Base-by-base conservation (phyloP, 2,888 invertebrate genomes). In the Tetragonisca angustula region DNA sequence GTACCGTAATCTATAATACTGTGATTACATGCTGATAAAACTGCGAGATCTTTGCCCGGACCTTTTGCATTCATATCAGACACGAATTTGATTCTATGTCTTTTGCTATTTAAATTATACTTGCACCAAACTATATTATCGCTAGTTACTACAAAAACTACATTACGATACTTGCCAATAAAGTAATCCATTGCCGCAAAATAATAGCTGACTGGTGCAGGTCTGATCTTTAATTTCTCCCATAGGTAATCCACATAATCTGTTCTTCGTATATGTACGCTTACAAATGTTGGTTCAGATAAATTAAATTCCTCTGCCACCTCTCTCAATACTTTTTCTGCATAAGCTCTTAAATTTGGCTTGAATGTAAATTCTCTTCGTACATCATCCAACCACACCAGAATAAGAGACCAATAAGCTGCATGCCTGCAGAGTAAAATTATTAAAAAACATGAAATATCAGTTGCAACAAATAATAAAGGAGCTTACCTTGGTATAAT, bases 171-270 rank as follows among this genome's bases (percentile, higher is more conserved):
- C 88, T 94, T 95, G 70, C 88, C 90, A 36, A 90, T 86, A 85
- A 94, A 95, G 81, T 94, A 94, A 84, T 94, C 91, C 94, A 95
- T 95, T 52, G 95, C 95, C 19, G 91, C 88, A 9, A 92, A 88
- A 85, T 95, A 95, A 87, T 94, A 95, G 54, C 91, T 91, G 49
- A 92, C 88, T 52, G 94, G 94, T 6, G 94, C 95, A 4, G 94
- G 93, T 62, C 92, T 91, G 13, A 94, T 94, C 62, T 95, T 94
- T 74, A 95, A 93, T 87, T 95, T 96, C 79, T 95, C 94, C 95
- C 95, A 95, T 36, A 96, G 92, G 90, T 96, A 96, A 77, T 95
- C 94, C 54, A 95, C 94, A 90, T 96, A 96, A 91, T 96, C 96
- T 2, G 96, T 96, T 77, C 96, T 93, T 70, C 96, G 93, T 13